Conservation (phyloP, 2,888 invertebrate genomes). For the Anoplius nigerrimus region DNA sequence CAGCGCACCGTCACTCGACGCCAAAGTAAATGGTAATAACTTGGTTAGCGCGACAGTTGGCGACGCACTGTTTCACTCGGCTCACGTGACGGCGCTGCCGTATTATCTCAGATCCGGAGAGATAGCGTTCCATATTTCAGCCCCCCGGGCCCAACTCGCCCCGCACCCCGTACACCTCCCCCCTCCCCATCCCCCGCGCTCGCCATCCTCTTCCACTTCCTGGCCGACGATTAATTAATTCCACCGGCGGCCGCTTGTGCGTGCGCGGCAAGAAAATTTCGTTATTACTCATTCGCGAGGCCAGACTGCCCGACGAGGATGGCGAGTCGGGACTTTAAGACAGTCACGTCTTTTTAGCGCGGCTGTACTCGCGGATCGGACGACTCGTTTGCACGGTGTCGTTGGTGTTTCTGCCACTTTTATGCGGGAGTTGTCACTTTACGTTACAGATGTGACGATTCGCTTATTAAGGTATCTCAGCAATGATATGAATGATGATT, state of each 20-base stretch:
- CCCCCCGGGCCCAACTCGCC: too few relatives aligned
- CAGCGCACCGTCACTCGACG: slow-evolving; percentile 30
- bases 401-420: too few relatives aligned
- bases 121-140: slow-evolving; percentile 5
- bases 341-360: too few relatives aligned
- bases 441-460: too few relatives aligned
- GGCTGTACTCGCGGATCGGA: too few relatives aligned
- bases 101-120: neutral
- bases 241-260: neutral
- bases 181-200: neutral
- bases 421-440: too few relatives aligned
- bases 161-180: neutral
- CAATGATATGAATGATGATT: too few relatives aligned
- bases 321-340: too few relatives aligned
- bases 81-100: slow-evolving; percentile 3
- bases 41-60: slow-evolving; percentile 33
- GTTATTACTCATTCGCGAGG: neutral
- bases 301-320: neutral
- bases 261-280: slow-evolving; percentile 2
- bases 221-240: slow-evolving; percentile 4
- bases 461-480: too few relatives aligned
- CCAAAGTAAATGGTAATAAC: slow-evolving; percentile 41
- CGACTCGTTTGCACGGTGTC: too few relatives aligned
- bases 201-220: neutral
- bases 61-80: slow-evolving; percentile 27